These are phyloP conservation scores for Drosophila kurseongensis DNA, from an alignment of 1,140 invertebrate genomes.

Conservation along the genomic window DNA sequence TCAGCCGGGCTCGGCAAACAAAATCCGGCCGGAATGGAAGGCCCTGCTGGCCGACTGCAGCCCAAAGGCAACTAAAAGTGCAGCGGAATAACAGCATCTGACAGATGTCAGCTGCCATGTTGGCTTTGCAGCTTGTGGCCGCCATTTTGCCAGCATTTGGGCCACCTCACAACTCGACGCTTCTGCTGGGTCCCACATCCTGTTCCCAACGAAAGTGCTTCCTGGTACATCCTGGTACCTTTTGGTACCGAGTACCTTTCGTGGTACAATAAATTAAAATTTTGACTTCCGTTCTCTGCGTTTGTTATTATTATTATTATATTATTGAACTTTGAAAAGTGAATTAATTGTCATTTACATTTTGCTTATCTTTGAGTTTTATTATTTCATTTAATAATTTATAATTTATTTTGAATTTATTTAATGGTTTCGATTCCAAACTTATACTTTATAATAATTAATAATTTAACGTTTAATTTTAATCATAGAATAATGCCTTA, in stretches of 20 bases:
- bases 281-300: too few relatives aligned
- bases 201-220: neutral
- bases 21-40: conserved; percentile 15
- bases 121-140: conserved; percentile 74
- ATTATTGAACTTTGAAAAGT: too few relatives aligned
- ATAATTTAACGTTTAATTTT: too few relatives aligned
- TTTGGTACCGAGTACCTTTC: neutral
- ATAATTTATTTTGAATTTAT: too few relatives aligned
- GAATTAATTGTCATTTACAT: too few relatives aligned
- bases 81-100: conserved; percentile 38
- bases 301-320: too few relatives aligned
- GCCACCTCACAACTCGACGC: conserved; percentile 32
- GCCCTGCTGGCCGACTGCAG: conserved; percentile 27
- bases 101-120: conserved; percentile 64
- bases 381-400: too few relatives aligned
- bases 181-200: conserved; percentile 17
- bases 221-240: neutral
- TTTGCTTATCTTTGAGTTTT: too few relatives aligned
- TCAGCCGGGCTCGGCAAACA: conserved; percentile 29
- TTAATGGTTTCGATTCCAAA: too few relatives aligned
- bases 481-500: too few relatives aligned
- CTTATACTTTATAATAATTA: too few relatives aligned
- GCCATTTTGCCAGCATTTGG: conserved; percentile 73
- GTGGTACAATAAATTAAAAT: neutral
- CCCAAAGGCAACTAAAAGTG: conserved; percentile 58